A percentile compares a stretch with the other conserved stretches of the same genome.
These are phyloP conservation scores for Astyanax mexicanus DNA, from an alignment of 2,797 vertebrate genomes.

Conservation along the genomic window DNA sequence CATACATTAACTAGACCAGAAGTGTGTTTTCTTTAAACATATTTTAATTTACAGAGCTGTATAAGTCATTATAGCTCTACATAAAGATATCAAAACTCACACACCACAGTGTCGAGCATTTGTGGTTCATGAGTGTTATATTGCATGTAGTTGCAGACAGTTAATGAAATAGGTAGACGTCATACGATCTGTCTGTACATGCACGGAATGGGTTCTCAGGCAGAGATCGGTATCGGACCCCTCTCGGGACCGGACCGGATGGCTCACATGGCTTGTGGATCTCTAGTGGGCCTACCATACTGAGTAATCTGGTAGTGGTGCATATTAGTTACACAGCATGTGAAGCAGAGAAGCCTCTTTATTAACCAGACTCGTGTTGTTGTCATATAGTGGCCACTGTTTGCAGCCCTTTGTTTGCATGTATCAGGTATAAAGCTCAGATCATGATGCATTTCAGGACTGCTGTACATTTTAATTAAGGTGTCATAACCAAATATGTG, in stretches of 20 bases:
- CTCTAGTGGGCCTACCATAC: constrained; percentile 62
- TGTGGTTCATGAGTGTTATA: constrained; percentile 46
- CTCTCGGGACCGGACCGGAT: constrained; percentile 61
- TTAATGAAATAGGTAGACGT: constrained; percentile 55
- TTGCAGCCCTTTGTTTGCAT: neutral
- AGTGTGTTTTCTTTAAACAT: too few relatives aligned
- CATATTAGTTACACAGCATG: constrained; percentile 40
- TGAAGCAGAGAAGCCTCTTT: constrained; percentile 7
- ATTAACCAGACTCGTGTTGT: neutral
- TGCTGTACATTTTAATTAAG: neutral
- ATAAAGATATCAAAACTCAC: constrained; percentile 42
- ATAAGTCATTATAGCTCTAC: neutral
- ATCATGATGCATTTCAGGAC: too few relatives aligned
- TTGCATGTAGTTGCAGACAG: constrained; percentile 60
- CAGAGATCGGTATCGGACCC: constrained; percentile 66
- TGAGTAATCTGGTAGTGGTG: constrained; percentile 32
- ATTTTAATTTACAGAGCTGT: too few relatives aligned
- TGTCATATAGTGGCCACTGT: neutral
- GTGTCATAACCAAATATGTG: too few relatives aligned
- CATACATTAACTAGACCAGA: too few relatives aligned
- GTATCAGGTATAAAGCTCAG: too few relatives aligned
- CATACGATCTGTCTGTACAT: constrained; percentile 56
- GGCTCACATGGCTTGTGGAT: constrained; percentile 61
- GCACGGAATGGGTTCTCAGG: constrained; percentile 69
- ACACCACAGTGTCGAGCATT: constrained; percentile 62